Conservation (phyloP, 2,888 invertebrate genomes). For the Embidobia sp. region DNA sequence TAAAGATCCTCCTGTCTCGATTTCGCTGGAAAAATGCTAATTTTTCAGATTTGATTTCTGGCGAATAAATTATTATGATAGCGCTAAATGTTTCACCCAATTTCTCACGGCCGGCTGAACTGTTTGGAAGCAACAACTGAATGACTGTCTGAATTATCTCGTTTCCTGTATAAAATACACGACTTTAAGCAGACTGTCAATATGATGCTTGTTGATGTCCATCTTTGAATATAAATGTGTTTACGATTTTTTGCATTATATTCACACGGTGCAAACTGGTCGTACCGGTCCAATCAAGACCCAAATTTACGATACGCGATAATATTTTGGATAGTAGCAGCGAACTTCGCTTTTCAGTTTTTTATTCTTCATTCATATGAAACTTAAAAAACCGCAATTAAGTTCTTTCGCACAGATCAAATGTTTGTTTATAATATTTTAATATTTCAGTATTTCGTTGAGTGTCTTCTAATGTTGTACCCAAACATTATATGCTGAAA, state of each 20-base stretch:
- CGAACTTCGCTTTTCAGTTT: constrained; percentile 8
- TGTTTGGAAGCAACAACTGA: not conserved
- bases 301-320: constrained; percentile 26
- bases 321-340: constrained; percentile 15
- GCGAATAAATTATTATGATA: constrained; percentile 1
- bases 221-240: constrained; percentile 31
- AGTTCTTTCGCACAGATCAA: not conserved
- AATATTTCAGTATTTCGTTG: not conserved
- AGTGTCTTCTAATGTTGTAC: too few species aligned
- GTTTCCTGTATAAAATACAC: constrained; percentile 32
- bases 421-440: constrained; percentile 1
- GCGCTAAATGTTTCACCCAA: constrained; percentile 18
- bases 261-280: constrained; percentile 46
- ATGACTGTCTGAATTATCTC: constrained; percentile 16
- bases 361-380: constrained; percentile 4
- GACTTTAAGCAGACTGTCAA: constrained; percentile 17
- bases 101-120: constrained; percentile 8
- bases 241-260: constrained; percentile 35
- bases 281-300: constrained; percentile 30
- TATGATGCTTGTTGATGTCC: constrained; percentile 6
- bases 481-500: not conserved
- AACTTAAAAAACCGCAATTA: not conserved
- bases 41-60: constrained; percentile 1
- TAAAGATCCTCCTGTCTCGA: too few species aligned
- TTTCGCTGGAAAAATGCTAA: constrained; percentile 5